phyloP scores from a whole-genome alignment of 2,797 vertebrate species.

The Sebastes baramenuke region DNA sequence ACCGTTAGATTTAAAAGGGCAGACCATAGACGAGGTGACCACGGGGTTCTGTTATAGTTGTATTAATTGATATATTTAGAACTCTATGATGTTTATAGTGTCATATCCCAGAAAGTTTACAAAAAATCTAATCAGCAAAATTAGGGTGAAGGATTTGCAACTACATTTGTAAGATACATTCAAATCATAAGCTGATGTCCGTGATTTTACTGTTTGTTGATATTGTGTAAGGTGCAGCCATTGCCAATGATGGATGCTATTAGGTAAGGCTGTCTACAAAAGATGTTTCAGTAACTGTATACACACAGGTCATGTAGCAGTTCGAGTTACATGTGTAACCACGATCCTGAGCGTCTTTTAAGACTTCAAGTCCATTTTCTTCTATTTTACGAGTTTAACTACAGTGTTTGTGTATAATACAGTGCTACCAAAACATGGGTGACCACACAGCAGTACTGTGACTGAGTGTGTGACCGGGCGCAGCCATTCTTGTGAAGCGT shows the following conservation, averaged over 20 bases:
- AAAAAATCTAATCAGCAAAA: not conserved
- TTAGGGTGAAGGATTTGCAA: not conserved
- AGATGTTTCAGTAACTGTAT: too few species aligned
- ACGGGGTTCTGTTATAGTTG: not conserved
- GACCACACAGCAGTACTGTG: not conserved
- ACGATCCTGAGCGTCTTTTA: not conserved
- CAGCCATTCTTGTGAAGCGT: too few species aligned
- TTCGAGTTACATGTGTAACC: not conserved
- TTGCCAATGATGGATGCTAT: not conserved
- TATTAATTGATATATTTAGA: not conserved
- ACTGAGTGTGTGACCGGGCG: not conserved
- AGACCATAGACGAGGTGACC: not conserved
- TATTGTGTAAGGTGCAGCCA: not conserved
- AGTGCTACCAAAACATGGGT: not conserved
- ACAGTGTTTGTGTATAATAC: not conserved
- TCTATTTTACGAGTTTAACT: not conserved
- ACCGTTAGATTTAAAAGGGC: not conserved
- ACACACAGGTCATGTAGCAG: not conserved
- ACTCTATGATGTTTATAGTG: not conserved
- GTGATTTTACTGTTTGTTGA: not conserved
- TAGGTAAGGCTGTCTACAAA: not conserved
- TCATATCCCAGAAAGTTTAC: not conserved
- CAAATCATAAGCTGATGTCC: not conserved
- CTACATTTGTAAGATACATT: not conserved
- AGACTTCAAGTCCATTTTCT: not conserved